Evolutionary conservation across 2,888 invertebrate genomes (phyloP).

Genomic region (Tipula helvola): DNA sequence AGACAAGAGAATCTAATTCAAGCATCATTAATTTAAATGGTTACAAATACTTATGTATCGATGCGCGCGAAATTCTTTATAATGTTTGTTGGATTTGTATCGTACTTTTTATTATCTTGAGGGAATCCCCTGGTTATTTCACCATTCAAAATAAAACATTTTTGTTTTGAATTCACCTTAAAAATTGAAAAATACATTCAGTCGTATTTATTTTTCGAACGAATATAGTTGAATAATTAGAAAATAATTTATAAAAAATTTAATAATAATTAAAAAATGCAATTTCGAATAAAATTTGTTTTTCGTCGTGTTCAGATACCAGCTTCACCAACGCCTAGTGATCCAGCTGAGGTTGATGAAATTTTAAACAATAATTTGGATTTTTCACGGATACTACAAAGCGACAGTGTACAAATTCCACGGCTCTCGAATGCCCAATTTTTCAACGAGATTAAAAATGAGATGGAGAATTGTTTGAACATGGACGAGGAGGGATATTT

Average conservation of each 20-base stretch:
- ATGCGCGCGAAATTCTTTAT: no score
- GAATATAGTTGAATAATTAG: not conserved
- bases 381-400: not conserved
- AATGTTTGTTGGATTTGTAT: not conserved
- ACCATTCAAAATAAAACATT: not conserved
- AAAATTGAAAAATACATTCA: not conserved
- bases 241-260: not conserved
- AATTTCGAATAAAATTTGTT: not conserved
- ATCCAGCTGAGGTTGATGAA: not conserved
- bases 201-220: not conserved
- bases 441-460: not conserved
- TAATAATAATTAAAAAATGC: not conserved
- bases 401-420: not conserved
- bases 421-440: not conserved
- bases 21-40: no score
- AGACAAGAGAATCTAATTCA: no score
- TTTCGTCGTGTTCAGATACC: not conserved
- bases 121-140: not conserved
- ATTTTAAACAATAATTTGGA: not conserved
- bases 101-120: not conserved
- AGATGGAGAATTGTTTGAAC: not conserved
- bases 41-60: no score
- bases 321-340: not conserved
- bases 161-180: not conserved
- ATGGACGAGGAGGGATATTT: not conserved